Evolutionary conservation across 2,888 invertebrate species (phyloP).

Genomic region (Eueremaeus valkanovi): DNA sequence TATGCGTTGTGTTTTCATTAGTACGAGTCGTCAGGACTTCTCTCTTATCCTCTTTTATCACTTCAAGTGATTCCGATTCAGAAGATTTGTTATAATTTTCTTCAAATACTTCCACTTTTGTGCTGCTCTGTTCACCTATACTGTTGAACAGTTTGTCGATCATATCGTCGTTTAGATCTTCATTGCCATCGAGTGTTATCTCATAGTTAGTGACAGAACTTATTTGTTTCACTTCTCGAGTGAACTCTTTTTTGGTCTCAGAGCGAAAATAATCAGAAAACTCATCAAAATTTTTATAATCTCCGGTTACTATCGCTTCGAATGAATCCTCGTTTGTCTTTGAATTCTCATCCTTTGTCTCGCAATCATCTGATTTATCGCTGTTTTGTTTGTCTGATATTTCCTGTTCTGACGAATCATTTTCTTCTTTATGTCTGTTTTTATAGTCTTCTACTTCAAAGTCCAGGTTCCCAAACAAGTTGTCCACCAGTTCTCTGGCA

Average conservation of each 20-base stretch:
- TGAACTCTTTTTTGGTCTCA: neutral
- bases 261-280: conserved; percentile 1
- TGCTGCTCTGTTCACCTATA: no score
- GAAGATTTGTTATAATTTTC: neutral
- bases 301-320: conserved; percentile 25
- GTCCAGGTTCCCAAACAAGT: neutral
- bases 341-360: neutral
- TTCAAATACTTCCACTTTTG: conserved; percentile 3
- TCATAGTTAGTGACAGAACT: neutral
- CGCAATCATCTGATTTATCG: neutral
- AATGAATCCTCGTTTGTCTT: neutral
- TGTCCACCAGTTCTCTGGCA: conserved; percentile 8
- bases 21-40: neutral
- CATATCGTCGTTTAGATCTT: neutral
- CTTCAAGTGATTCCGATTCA: neutral
- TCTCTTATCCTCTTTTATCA: neutral
- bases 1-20: neutral
- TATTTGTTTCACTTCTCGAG: conserved; percentile 1
- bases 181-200: neutral
- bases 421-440: no score
- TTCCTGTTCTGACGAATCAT: neutral
- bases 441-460: neutral
- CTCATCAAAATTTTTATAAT: conserved; percentile 18
- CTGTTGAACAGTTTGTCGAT: neutral
- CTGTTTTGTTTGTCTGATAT: neutral